These are phyloP conservation scores for Scaptomyza caliginosa DNA, from an alignment of 2,888 invertebrate species.

Conservation along the genomic window DNA sequence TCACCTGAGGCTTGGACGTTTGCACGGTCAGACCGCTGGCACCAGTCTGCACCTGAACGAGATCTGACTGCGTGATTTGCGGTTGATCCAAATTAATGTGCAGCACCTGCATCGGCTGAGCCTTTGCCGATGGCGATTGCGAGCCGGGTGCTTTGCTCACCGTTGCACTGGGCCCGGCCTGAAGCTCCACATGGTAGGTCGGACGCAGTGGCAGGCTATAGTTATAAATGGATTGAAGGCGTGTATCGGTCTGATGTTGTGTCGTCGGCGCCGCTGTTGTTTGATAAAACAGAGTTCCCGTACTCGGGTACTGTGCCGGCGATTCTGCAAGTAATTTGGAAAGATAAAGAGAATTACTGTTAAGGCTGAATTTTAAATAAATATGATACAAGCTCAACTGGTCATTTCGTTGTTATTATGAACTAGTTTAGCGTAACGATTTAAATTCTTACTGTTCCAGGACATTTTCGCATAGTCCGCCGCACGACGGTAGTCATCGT, in stretches of 20 bases:
- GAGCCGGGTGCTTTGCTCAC: constrained; percentile 76
- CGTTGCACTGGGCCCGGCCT: constrained; percentile 66
- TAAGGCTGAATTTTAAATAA: neutral
- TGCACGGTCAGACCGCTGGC: constrained; percentile 60
- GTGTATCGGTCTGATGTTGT: constrained; percentile 82
- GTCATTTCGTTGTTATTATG: constrained; percentile 11
- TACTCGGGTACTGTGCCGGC: constrained; percentile 84
- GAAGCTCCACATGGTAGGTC: constrained; percentile 82
- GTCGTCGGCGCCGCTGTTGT: constrained; percentile 84
- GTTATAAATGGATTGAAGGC: constrained; percentile 81
- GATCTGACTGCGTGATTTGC: constrained; percentile 77
- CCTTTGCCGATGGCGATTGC: constrained; percentile 76
- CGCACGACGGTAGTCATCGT: constrained; percentile 92
- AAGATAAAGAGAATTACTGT: neutral
- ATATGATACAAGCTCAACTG: constrained; percentile 3
- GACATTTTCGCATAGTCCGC: constrained; percentile 92
- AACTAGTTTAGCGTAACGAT: constrained; percentile 39
- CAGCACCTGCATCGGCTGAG: constrained; percentile 80
- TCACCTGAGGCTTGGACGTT: constrained; percentile 81
- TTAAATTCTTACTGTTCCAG: constrained; percentile 90
- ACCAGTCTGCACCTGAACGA: constrained; percentile 57
- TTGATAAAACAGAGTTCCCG: constrained; percentile 85
- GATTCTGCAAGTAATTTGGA: constrained; percentile 83
- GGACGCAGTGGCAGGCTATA: constrained; percentile 82
- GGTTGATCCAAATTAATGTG: constrained; percentile 84